phyloP scores from a whole-genome alignment of 2,888 invertebrate species.

The Ypsolopha scabrella region DNA sequence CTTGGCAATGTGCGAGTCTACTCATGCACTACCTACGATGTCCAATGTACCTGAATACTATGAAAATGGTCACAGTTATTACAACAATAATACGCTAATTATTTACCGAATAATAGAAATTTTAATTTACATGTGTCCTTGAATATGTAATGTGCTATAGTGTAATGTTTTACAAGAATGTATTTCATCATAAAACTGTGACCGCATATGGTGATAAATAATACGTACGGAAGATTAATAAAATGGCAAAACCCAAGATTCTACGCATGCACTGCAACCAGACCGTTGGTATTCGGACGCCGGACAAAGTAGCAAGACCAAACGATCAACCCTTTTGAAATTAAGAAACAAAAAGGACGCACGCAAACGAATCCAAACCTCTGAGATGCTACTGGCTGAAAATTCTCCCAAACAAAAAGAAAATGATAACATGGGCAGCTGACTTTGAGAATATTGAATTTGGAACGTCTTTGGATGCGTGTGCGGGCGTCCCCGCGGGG shows the following conservation, averaged over 20 bases:
- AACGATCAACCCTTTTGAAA: conserved; percentile 71
- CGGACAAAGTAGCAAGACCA: conserved; percentile 22
- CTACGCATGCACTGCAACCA: conserved; percentile 51
- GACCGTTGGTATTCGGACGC: conserved; percentile 34
- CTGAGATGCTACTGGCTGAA: no score
- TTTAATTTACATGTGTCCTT: no score
- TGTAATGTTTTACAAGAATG: neutral
- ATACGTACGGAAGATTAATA: neutral
- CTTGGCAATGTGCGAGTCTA: conserved; percentile 58
- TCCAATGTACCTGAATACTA: neutral
- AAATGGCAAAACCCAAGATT: neutral
- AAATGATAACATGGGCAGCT: no score
- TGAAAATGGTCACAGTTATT: neutral
- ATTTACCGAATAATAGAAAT: no score
- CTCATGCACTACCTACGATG: conserved; percentile 50
- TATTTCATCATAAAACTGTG: neutral
- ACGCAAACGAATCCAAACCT: conserved; percentile 11
- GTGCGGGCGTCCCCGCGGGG: conserved; percentile 3
- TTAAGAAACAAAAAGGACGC: conserved; percentile 38
- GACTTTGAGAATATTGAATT: no score
- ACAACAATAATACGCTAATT: neutral
- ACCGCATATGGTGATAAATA: neutral
- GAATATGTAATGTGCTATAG: no score
- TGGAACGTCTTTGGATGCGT: neutral
- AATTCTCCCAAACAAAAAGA: no score